These are phyloP conservation scores for Coptodon bakossiorum DNA, from an alignment of 2,113 vertebrate species.

Conservation along the genomic window DNA sequence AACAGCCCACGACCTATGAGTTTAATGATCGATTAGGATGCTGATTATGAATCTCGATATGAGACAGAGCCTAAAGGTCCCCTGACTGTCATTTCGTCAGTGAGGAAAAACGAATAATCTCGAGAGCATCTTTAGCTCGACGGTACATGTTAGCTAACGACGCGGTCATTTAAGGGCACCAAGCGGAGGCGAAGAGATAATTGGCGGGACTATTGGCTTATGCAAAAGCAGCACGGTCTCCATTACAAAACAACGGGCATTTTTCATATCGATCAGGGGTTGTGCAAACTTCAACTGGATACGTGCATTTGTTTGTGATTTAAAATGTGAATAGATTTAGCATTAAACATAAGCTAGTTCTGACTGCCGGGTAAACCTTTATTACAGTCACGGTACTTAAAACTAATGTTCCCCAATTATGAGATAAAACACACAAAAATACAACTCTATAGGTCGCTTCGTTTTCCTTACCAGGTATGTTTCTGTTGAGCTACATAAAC, in stretches of 20 bases:
- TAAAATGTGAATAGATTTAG: neutral
- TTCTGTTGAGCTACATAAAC: neutral
- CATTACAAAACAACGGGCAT: neutral
- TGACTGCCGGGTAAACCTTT: neutral
- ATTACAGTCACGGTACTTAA: neutral
- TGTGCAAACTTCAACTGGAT: neutral
- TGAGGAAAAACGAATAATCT: neutral
- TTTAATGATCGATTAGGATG: neutral
- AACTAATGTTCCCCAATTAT: neutral
- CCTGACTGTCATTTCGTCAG: neutral
- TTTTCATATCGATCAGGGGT: fast-evolving
- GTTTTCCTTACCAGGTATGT: neutral
- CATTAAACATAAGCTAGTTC: neutral
- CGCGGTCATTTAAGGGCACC: neutral
- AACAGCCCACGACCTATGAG: neutral
- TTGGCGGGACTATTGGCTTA: conserved; percentile 29
- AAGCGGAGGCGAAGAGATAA: neutral
- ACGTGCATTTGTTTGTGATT: neutral
- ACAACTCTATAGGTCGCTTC: too few species aligned
- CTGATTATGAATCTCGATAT: neutral
- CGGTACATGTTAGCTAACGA: neutral
- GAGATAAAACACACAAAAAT: neutral
- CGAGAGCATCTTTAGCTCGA: neutral
- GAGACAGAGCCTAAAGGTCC: neutral
- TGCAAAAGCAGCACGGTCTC: neutral